Conservation (phyloP, 2,888 invertebrate genomes). For the Anorthoa munda region DNA sequence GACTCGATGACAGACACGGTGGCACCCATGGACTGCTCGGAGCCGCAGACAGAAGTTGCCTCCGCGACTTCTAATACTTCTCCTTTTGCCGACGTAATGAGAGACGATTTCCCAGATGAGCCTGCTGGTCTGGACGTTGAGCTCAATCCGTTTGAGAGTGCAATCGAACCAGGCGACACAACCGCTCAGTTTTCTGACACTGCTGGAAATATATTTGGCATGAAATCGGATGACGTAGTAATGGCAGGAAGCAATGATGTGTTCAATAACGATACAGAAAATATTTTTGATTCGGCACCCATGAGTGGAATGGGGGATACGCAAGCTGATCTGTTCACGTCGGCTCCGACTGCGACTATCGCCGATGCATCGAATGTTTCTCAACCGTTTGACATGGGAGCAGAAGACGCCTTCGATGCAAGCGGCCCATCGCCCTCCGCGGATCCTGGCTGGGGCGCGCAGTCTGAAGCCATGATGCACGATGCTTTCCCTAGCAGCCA, state of each 20-base stretch:
- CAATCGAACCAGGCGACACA: slow-evolving; percentile 59
- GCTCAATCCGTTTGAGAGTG: slow-evolving; percentile 83
- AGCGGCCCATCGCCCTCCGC: slow-evolving; percentile 59
- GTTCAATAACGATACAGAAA: slow-evolving; percentile 62
- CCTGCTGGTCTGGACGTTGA: slow-evolving; percentile 71
- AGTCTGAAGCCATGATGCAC: slow-evolving; percentile 77
- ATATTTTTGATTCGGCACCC: slow-evolving; percentile 57
- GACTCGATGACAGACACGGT: slow-evolving; percentile 58
- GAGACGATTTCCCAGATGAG: slow-evolving; percentile 66
- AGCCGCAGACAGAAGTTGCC: slow-evolving; percentile 71
- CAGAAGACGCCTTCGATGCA: slow-evolving; percentile 61
- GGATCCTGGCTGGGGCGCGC: slow-evolving; percentile 77
- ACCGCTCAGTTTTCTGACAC: slow-evolving; percentile 63
- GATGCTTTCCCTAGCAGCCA: slow-evolving; percentile 82
- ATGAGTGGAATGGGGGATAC: slow-evolving; percentile 46
- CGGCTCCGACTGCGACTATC: slow-evolving; percentile 59
- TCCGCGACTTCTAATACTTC: slow-evolving; percentile 74
- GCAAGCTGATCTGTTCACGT: slow-evolving; percentile 70
- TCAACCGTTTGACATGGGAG: slow-evolving; percentile 45
- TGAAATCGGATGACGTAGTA: slow-evolving; percentile 70
- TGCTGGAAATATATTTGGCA: slow-evolving; percentile 73
- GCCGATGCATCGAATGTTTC: slow-evolving; percentile 43
- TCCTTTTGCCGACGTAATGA: slow-evolving; percentile 78
- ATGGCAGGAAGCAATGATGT: slow-evolving; percentile 64
- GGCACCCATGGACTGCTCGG: slow-evolving; percentile 84